These are phyloP conservation scores for Calameuta idolon DNA, from an alignment of 2,888 invertebrate species.

Conservation along the genomic window DNA sequence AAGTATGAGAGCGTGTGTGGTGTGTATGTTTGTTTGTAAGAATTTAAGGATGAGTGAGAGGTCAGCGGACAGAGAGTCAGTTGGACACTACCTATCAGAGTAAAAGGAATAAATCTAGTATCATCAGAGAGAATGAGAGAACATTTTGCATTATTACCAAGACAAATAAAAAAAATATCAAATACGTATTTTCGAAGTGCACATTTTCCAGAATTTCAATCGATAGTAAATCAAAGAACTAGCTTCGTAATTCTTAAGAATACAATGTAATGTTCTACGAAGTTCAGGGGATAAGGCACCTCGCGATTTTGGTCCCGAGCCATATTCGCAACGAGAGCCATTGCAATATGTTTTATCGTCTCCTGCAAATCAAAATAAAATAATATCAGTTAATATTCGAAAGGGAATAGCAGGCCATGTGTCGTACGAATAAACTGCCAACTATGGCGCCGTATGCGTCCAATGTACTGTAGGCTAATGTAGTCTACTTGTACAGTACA, in stretches of 20 bases:
- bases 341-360: not conserved
- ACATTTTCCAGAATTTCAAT: not conserved
- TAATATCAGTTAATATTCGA: not conserved
- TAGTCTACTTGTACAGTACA: not conserved
- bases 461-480: not conserved
- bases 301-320: not conserved
- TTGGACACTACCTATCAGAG: too few relatives aligned
- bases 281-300: not conserved
- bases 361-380: not conserved
- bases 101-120: too few relatives aligned
- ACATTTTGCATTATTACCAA: not conserved
- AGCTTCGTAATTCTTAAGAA: constrained; percentile 7
- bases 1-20: too few relatives aligned
- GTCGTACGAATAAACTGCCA: not conserved
- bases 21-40: too few relatives aligned
- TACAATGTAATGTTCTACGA: constrained; percentile 4
- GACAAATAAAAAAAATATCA: not conserved
- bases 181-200: not conserved
- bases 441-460: not conserved
- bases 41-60: too few relatives aligned
- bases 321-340: not conserved
- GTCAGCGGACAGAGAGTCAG: too few relatives aligned
- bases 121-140: too few relatives aligned
- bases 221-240: not conserved
- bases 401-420: not conserved